These are phyloP conservation scores for Chloroceryle inda DNA, from an alignment of 2,797 vertebrate species.

Conservation along the genomic window DNA sequence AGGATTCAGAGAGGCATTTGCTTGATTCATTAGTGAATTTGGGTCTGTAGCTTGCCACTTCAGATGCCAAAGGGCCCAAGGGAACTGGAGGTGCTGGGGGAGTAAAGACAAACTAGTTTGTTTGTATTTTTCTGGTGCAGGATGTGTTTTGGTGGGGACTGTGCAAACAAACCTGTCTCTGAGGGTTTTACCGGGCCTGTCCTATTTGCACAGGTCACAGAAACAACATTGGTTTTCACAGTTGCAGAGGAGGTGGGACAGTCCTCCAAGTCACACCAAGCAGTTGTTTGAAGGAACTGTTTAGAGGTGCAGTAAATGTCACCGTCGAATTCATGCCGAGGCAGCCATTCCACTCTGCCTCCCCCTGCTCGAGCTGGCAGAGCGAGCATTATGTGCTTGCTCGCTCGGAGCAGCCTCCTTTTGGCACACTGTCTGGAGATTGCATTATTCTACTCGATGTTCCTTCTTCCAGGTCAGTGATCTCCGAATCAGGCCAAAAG, in stretches of 20 bases:
- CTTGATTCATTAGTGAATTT: not conserved
- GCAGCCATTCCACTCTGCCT: not conserved
- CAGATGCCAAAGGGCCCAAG: not conserved
- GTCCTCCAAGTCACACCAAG: not conserved
- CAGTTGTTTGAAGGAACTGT: not conserved
- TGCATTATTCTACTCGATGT: not conserved
- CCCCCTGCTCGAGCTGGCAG: not conserved
- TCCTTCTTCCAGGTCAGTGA: slow-evolving; percentile 34
- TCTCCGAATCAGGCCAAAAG: slow-evolving; percentile 33
- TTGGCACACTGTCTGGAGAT: not conserved
- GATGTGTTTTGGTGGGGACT: not conserved
- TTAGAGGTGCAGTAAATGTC: not conserved
- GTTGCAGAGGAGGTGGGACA: not conserved
- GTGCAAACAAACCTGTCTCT: not conserved
- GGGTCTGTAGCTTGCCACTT: not conserved
- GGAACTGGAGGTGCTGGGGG: not conserved
- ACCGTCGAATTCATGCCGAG: not conserved
- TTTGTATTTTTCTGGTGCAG: not conserved
- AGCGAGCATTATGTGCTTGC: not conserved
- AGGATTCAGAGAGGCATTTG: not conserved
- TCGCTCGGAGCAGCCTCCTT: not conserved
- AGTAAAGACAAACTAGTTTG: not conserved
- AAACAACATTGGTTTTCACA: not conserved
- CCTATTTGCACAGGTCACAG: not conserved
- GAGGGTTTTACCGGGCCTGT: not conserved